Evolutionary conservation across 64 coral and sea anemone species (phyloP).

Genomic region (Actinia equina): DNA sequence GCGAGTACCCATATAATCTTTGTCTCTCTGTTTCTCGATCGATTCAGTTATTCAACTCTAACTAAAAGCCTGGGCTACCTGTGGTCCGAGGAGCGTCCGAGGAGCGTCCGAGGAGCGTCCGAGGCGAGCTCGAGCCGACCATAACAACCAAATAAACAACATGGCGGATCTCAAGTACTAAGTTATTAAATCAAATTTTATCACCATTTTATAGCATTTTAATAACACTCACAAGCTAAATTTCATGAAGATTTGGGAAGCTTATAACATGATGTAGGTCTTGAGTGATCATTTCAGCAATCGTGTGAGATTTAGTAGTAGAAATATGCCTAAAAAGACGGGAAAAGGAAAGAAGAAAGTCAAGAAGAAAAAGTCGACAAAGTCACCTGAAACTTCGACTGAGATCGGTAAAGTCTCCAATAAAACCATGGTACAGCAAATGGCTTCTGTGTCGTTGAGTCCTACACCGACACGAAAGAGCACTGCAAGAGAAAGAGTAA

Average conservation of each 20-base stretch:
- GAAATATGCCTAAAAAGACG: slow-evolving; percentile 71
- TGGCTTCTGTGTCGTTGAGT: slow-evolving; percentile 81
- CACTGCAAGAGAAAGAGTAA: slow-evolving; percentile 70
- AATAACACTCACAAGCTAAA: too few relatives aligned
- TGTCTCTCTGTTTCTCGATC: too few relatives aligned
- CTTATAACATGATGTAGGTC: neutral
- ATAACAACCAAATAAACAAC: slow-evolving; percentile 71
- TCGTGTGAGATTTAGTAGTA: neutral
- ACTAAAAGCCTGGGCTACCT: too few relatives aligned
- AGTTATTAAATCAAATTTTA: too few relatives aligned
- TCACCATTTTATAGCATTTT: neutral
- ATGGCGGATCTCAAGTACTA: slow-evolving; percentile 40
- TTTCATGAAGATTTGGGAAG: neutral
- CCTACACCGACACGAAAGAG: slow-evolving; percentile 36
- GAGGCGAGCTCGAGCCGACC: neutral
- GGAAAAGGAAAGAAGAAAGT: slow-evolving; percentile 73
- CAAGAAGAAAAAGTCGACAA: slow-evolving; percentile 59
- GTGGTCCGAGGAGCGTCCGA: too few relatives aligned
- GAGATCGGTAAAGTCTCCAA: slow-evolving; percentile 71
- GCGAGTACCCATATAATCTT: too few relatives aligned
- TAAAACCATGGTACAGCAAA: slow-evolving; percentile 83
- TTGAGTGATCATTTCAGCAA: neutral
- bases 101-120: too few relatives aligned
- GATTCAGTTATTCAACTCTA: too few relatives aligned
- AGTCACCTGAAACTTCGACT: slow-evolving; percentile 23